phyloP scores from a whole-genome alignment of 2,797 vertebrate species.

The Diceros bicornis region DNA sequence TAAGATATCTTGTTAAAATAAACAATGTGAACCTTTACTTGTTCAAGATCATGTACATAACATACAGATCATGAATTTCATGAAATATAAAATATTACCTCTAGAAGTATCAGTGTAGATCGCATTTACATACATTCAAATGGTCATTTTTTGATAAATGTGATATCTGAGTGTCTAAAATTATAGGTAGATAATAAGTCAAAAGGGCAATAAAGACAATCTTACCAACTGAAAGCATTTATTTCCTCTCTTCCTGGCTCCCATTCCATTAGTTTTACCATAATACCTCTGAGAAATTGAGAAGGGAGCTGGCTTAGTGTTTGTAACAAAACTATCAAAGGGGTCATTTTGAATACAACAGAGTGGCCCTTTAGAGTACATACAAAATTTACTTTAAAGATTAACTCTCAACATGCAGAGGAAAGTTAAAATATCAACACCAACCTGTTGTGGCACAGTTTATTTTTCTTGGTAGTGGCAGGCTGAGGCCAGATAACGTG shows the following conservation, averaged over 20 bases:
- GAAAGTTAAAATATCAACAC: slow-evolving; percentile 54
- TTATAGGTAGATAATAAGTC: slow-evolving; percentile 30
- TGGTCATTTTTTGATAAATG: slow-evolving; percentile 1
- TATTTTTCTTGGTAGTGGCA: slow-evolving; percentile 95
- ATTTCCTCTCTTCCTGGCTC: slow-evolving; percentile 84
- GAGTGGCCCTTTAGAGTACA: slow-evolving; percentile 71
- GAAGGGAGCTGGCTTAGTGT: slow-evolving; percentile 82
- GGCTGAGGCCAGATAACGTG: slow-evolving; percentile 99
- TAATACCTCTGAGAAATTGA: slow-evolving; percentile 81
- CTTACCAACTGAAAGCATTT: slow-evolving; percentile 81
- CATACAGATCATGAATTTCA: background rate
- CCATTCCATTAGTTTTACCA: slow-evolving; percentile 83
- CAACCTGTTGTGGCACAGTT: slow-evolving; percentile 96
- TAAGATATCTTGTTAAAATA: slow-evolving; percentile 54
- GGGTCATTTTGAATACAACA: slow-evolving; percentile 74
- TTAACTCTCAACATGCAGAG: slow-evolving; percentile 1
- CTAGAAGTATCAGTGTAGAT: background rate
- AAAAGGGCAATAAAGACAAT: slow-evolving; percentile 83
- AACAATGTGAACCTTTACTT: slow-evolving; percentile 52
- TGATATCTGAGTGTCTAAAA: slow-evolving; percentile 61
- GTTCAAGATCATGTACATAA: slow-evolving; percentile 20
- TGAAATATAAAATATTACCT: slow-evolving; percentile 52
- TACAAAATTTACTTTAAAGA: slow-evolving; percentile 63
- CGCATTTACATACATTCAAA: slow-evolving; percentile 67
- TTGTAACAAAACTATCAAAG: slow-evolving; percentile 79